Percentiles rank a stretch among this genome's conserved stretches.
Evolutionary conservation across 2,113 vertebrate species (phyloP).

Genomic region (Elephantulus edwardii): DNA sequence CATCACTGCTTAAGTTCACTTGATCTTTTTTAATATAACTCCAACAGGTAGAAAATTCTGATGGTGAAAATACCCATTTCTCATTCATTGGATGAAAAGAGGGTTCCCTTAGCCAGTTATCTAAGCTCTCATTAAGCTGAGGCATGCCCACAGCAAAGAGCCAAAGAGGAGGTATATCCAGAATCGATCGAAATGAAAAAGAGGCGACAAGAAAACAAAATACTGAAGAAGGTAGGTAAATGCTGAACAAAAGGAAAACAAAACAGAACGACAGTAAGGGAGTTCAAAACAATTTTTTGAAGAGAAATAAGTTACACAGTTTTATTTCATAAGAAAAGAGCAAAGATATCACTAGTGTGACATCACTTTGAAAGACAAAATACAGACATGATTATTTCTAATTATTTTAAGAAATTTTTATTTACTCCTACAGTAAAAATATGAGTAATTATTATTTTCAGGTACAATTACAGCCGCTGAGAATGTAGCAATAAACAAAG

Average conservation of each 20-base stretch:
- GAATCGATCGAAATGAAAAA: not conserved
- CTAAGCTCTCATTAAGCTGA: not conserved
- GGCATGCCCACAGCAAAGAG: not conserved
- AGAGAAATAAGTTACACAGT: not conserved
- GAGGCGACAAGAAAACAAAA: not conserved
- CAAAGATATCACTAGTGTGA: not conserved
- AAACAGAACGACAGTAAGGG: not conserved
- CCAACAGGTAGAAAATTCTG: not conserved
- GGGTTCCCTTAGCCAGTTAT: not conserved
- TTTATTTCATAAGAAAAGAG: not conserved
- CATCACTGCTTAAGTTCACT: not conserved
- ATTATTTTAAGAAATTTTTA: not conserved
- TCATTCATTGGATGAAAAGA: not conserved
- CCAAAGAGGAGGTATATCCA: not conserved
- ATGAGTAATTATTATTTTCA: not conserved
- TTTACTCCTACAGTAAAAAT: constrained; percentile 8
- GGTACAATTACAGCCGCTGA: not conserved
- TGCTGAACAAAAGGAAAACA: not conserved
- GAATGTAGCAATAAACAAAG: not conserved
- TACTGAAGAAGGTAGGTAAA: not conserved
- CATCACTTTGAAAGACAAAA: not conserved
- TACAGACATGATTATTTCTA: not conserved
- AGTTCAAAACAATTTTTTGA: not conserved
- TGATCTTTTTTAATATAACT: not conserved
- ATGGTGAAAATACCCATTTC: constrained; percentile 15